Conservation (phyloP, 2,888 invertebrate species). For the Epirrhoe tristata region DNA sequence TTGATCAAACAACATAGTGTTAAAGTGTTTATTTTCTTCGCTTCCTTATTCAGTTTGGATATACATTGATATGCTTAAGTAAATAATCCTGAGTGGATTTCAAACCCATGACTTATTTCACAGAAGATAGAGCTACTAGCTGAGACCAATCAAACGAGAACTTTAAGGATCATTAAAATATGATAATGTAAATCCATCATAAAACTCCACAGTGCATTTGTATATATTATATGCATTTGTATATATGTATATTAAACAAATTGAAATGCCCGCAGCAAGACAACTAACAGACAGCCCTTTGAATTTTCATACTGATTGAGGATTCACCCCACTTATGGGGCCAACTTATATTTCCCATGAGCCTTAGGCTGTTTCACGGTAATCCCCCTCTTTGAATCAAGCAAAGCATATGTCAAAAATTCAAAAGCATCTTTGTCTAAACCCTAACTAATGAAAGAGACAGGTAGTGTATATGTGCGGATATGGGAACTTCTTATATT, state of each 20-base stretch:
- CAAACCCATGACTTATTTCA: no score
- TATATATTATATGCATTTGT: no score
- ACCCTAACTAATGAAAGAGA: constrained; percentile 50
- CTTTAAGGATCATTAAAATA: background rate
- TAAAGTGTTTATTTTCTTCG: no score
- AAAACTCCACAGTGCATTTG: constrained; percentile 34
- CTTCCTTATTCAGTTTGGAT: no score
- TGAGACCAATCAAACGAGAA: no score
- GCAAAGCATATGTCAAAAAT: constrained; percentile 63
- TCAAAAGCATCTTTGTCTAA: constrained; percentile 56
- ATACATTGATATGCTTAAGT: no score
- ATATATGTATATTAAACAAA: constrained; percentile 73
- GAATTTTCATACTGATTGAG: constrained; percentile 77
- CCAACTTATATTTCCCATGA: constrained; percentile 77
- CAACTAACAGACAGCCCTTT: constrained; percentile 58
- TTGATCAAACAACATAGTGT: no score
- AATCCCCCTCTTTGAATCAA: constrained; percentile 63
- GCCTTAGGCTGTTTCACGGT: constrained; percentile 66
- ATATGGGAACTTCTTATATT: background rate
- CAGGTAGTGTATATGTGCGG: constrained; percentile 32
- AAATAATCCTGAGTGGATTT: no score
- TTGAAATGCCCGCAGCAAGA: constrained; percentile 64
- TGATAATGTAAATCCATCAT: constrained; percentile 38
- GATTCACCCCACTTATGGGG: constrained; percentile 67
- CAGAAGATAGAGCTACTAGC: no score